Evolutionary conservation across 2,797 vertebrate genomes (phyloP).

Genomic region (Hypotaenidia philippensis): DNA sequence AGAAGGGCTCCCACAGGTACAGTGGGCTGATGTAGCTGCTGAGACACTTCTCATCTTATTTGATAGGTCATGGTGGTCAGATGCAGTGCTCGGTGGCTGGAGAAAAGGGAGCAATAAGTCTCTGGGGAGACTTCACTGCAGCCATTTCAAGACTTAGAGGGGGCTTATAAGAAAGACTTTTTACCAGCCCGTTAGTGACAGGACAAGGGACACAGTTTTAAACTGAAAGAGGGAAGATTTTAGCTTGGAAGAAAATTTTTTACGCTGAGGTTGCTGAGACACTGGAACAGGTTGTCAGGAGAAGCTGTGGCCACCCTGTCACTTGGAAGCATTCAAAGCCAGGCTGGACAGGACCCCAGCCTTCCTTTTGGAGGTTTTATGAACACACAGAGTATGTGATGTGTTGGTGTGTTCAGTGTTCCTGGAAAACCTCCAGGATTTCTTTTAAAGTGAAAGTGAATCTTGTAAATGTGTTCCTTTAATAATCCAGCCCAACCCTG

Average conservation of each 20-base stretch:
- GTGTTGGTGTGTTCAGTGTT: background rate
- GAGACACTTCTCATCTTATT: background rate
- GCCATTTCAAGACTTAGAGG: background rate
- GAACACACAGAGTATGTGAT: background rate
- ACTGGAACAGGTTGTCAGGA: background rate
- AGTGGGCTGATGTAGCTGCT: background rate
- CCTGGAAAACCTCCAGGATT: background rate
- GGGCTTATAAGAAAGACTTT: background rate
- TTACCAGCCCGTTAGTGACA: background rate
- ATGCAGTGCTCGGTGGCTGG: background rate
- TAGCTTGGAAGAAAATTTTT: background rate
- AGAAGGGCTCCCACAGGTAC: background rate
- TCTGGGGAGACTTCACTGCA: background rate
- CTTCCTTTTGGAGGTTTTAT: background rate
- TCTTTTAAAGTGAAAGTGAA: background rate
- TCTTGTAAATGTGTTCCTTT: background rate
- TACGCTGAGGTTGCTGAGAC: rapidly evolving
- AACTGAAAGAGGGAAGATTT: background rate
- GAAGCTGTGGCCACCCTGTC: background rate
- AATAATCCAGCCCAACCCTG: background rate
- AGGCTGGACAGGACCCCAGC: background rate
- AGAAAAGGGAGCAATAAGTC: background rate
- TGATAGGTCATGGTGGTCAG: rapidly evolving
- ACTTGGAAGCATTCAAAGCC: background rate
- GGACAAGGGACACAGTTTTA: background rate